phyloP scores from a whole-genome alignment of 1,140 invertebrate species.

The Matsumurasca onukii region DNA sequence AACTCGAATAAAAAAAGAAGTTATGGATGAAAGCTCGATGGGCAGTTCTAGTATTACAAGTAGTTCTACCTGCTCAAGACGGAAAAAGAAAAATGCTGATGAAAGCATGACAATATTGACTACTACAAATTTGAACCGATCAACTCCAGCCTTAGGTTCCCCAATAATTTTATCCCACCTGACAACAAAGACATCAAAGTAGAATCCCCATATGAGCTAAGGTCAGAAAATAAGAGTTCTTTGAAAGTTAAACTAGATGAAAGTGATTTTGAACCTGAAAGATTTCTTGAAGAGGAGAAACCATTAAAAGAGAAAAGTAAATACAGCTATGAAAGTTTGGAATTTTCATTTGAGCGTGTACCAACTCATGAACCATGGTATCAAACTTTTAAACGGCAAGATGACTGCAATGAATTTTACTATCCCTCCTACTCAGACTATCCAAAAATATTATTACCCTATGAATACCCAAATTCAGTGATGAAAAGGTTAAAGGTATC shows the following conservation, averaged over 20 bases:
- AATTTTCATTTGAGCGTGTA: conserved; percentile 73
- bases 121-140: conserved; percentile 64
- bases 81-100: conserved; percentile 51
- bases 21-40: conserved; percentile 20
- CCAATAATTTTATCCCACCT: conserved; percentile 39
- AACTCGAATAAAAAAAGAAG: conserved; percentile 16
- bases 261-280: conserved; percentile 43
- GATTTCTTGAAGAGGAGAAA: conserved; percentile 45
- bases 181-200: conserved; percentile 11
- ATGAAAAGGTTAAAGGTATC: conserved; percentile 44
- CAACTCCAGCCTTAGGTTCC: conserved; percentile 55
- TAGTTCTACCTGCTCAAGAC: conserved; percentile 18
- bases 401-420: conserved; percentile 61
- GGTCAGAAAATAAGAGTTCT: neutral
- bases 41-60: conserved; percentile 24
- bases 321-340: conserved; percentile 53
- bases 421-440: conserved; percentile 48
- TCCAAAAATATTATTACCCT: conserved; percentile 66
- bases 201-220: neutral
- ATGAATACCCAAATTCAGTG: conserved; percentile 47
- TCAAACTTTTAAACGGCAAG: conserved; percentile 71
- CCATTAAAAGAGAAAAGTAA: conserved; percentile 47
- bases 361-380: conserved; percentile 75
- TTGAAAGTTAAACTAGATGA: conserved; percentile 30
- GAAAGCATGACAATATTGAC: conserved; percentile 59